phyloP scores from a whole-genome alignment of 1,140 invertebrate species.

The Philotrypesis tridentata region DNA sequence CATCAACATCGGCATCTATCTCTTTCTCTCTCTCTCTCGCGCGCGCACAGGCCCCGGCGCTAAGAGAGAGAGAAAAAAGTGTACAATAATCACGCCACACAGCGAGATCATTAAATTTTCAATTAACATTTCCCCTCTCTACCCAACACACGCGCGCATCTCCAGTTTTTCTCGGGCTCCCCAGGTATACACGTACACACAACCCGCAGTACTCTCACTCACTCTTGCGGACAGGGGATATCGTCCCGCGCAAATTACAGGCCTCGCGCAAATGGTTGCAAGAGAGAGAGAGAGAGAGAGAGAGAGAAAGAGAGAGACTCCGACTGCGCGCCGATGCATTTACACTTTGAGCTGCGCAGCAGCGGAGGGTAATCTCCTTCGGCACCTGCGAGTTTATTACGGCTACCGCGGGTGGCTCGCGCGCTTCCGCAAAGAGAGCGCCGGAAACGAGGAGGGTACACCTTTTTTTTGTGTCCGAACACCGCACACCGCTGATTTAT shows the following conservation, averaged over 20 bases:
- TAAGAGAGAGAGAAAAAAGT: neutral
- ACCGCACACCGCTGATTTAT: neutral
- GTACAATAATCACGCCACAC: neutral
- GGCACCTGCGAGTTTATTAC: neutral
- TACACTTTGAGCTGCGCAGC: neutral
- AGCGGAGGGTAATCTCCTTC: neutral
- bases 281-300: neutral
- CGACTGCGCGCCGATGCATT: neutral
- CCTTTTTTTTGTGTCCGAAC: neutral
- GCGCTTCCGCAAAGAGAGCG: neutral
- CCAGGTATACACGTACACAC: neutral
- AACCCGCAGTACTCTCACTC: too few relatives aligned
- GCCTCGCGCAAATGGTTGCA: constrained; percentile 20
- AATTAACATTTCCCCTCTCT: constrained; percentile 29
- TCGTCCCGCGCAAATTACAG: constrained; percentile 42
- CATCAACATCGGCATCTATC: too few relatives aligned
- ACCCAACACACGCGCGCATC: neutral
- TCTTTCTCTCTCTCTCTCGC: too few relatives aligned
- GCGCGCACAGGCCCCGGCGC: too few relatives aligned
- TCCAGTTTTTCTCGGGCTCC: neutral
- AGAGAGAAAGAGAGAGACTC: neutral
- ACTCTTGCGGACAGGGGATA: neutral
- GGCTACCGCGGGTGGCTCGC: neutral
- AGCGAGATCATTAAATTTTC: constrained; percentile 34
- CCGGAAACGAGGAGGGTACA: neutral